phyloP scores from a whole-genome alignment of 2,113 vertebrate species.

The Phalacrocorax brasilianus region DNA sequence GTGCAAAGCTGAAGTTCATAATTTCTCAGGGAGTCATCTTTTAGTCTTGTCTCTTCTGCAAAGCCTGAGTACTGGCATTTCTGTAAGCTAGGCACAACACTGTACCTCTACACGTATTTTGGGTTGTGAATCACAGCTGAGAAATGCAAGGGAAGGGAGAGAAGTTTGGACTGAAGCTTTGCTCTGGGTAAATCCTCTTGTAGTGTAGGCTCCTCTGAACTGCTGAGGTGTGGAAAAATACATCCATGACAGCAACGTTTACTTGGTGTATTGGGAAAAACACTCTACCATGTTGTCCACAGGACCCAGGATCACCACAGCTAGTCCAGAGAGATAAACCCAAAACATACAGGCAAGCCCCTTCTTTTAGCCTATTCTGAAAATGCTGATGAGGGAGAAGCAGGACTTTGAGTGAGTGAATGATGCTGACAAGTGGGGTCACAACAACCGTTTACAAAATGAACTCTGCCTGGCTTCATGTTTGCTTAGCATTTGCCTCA shows the following conservation, averaged over 20 bases:
- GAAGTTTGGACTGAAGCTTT: background rate
- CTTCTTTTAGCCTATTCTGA: background rate
- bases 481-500: background rate
- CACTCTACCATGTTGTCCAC: background rate
- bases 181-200: background rate
- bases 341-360: background rate
- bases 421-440: background rate
- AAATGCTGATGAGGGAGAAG: background rate
- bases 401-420: background rate
- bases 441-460: background rate
- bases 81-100: background rate
- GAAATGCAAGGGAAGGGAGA: background rate
- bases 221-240: background rate
- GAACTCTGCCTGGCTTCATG: background rate
- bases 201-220: background rate
- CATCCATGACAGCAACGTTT: background rate
- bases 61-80: background rate
- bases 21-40: background rate
- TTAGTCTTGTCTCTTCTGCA: background rate
- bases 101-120: background rate
- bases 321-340: background rate
- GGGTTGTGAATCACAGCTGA: background rate
- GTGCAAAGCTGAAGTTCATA: background rate
- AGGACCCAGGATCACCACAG: background rate
- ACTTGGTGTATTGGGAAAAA: background rate